Evolutionary conservation across 1,140 invertebrate genomes (phyloP), one percentile per base, ranked within the genome.

Genomic region (Drosophila mayri): DNA sequence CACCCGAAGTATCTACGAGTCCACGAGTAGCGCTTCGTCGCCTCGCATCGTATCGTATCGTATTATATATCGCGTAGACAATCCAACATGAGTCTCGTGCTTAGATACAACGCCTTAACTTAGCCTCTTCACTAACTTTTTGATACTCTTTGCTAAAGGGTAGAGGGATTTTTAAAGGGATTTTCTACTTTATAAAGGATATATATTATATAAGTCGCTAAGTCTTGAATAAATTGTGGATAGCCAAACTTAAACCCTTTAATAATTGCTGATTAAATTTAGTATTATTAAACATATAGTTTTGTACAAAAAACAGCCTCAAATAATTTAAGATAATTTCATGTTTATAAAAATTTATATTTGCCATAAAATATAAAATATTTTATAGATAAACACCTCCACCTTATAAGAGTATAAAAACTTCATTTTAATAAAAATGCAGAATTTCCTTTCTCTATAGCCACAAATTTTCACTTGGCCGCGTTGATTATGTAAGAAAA

Each of bases 61-160:
- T 58, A 60, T 46, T 44, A 60, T 50, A 63, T 76, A 55, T 77
- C 74, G 64, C 54, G 66, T 47, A 61, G 78, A 74, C 70, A 79
- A 76, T 79, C 76, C 79, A 52, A 73, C 83, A 71, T 84, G 83
- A 88, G 84, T 87, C 84, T 87, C 84, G 84, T 88, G 84, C 84
- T 87, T 82, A 82, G 83, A 62, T 66, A 30, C 52, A 55, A 58
- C 59, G 50, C 46, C 72, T 75, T 46, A 58, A 67, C 30, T 67
- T 70, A 47, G 74, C 50, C 38, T 8, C 43, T 37, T 37, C 1
- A 37, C 50, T 54, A 54, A 37, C 32, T 37, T 54, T 37, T 10
- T 0, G 18, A 54, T 37, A 25, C 44, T n/a, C 37, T 40, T 10
- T 49, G 14, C 12, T 9, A 22, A 12, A 5, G 20, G 14, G 32